Base-by-base conservation (phyloP, 64 coral and sea anemone genomes). In the Cladopsammia gracilis region DNA sequence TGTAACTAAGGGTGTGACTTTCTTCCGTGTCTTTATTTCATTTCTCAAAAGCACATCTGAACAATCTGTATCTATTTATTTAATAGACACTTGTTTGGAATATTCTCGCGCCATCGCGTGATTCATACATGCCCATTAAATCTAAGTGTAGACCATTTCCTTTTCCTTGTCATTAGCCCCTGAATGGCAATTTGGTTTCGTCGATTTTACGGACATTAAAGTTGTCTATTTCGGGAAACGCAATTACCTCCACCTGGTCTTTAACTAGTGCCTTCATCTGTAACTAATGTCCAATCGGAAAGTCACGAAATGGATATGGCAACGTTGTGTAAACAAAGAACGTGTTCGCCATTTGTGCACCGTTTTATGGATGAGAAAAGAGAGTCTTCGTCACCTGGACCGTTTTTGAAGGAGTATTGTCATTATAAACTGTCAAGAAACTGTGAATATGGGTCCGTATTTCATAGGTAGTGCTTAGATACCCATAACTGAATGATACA, bases 291-390 rank as follows among this genome's bases (percentile, higher is more conserved):
- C 44, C 60, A 51, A 84, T 67, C 80, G 62, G 80, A 64, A 49
- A 68, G 80, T 84, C 80, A 84, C 80, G 80, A 84, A 84, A 84
- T 84, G 62, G 80, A 84, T 84, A 84, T n/a, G 58, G 80, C 62
- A 68, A 84, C 26, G 62, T 84, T 84, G 68, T 67, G 80, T 84
- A 84, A 84, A 68, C 60, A 68, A 7, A n/a, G 45, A 25, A n/a
- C 18, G 43, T 14, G 19, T 25, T 24, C 19, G 11, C 34, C 44
- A 16, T 10, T 66, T 49, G 4, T 84, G 8, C 11, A 25, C 45
- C 60, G 46, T 68, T 66, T 58, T 67, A 23, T 52, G 8, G 44
- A 4, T 4, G 19, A 10, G 8, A 2, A 51, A 84, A n/a, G 10
- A 13, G 11, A 1, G 18, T 13, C 20, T 23, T n/a, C 11, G 19